These are phyloP conservation scores for Megalonaias nervosa DNA, from an alignment of 1,140 invertebrate genomes.

Conservation along the genomic window DNA sequence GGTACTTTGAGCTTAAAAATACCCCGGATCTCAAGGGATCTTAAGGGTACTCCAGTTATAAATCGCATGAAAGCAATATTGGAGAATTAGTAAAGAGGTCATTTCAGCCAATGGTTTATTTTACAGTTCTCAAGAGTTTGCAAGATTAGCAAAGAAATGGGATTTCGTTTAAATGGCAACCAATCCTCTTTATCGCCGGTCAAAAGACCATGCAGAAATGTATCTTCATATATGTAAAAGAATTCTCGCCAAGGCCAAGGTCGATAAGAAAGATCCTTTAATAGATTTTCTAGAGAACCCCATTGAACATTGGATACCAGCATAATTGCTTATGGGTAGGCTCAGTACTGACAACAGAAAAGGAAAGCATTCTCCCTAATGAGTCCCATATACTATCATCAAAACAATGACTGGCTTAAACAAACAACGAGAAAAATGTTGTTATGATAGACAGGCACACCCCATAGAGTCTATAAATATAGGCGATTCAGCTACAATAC, in stretches of 20 bases:
- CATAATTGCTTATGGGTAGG: constrained; percentile 23
- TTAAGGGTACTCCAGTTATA: too few species aligned
- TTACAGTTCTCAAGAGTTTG: constrained; percentile 2
- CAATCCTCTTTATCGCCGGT: constrained; percentile 55
- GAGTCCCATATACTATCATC: too few species aligned
- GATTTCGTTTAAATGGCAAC: constrained; percentile 62
- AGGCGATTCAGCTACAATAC: constrained; percentile 2
- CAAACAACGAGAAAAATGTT: neutral
- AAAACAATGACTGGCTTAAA: too few species aligned
- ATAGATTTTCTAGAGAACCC: constrained; percentile 29
- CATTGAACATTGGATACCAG: constrained; percentile 22
- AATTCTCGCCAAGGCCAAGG: constrained; percentile 25
- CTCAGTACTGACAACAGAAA: too few species aligned
- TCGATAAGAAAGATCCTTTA: constrained; percentile 22
- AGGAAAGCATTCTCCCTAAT: too few species aligned
- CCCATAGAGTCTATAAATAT: neutral
- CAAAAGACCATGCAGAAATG: constrained; percentile 43
- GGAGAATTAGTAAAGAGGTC: too few species aligned
- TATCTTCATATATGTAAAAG: constrained; percentile 28
- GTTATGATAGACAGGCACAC: constrained; percentile 1
- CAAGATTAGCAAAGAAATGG: constrained; percentile 51
- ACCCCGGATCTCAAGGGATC: too few species aligned
- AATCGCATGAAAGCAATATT: too few species aligned
- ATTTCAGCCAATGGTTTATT: constrained; percentile 4
- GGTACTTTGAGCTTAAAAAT: too few species aligned